Percentiles rank a stretch among this genome's conserved stretches.
Evolutionary conservation across 30 jellyfish, hydroid and myxozoan genomes (phyloP).

Genomic region (Aurelia aurita complex sp. Pacific): DNA sequence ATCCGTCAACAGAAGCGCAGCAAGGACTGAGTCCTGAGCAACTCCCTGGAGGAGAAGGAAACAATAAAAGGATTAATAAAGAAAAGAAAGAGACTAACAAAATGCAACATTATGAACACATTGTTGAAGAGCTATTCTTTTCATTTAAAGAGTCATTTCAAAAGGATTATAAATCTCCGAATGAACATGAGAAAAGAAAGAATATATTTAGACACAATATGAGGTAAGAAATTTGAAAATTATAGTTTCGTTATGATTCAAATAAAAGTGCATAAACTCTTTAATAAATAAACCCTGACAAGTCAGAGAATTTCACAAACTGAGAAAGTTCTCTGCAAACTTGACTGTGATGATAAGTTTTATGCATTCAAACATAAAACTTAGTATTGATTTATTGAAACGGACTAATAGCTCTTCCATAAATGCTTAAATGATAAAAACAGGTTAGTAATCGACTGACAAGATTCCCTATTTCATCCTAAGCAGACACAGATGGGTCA

Average conservation of each 20-base stretch:
- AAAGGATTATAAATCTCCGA: slow-evolving; percentile 57
- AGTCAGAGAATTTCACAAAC: neutral
- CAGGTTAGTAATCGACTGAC: too few species aligned
- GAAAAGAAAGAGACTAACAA: neutral
- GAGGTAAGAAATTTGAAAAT: slow-evolving; percentile 53
- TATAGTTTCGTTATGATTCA: neutral
- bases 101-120: slow-evolving; percentile 60
- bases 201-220: slow-evolving; percentile 85
- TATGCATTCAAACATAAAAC: neutral
- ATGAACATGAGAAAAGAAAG: slow-evolving; percentile 85
- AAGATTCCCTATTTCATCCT: too few species aligned
- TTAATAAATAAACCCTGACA: neutral
- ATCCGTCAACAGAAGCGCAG: slow-evolving; percentile 24
- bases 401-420: too few species aligned
- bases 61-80: slow-evolving; percentile 5
- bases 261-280: neutral
- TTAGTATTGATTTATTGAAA: too few species aligned
- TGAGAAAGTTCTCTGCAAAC: neutral
- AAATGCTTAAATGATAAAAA: too few species aligned
- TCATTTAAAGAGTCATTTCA: slow-evolving; percentile 61
- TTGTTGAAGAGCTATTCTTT: slow-evolving; percentile 65
- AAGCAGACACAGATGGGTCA: too few species aligned
- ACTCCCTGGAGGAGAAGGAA: neutral
- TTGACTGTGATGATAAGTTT: neutral
- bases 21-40: slow-evolving; percentile 47